phyloP scores from a whole-genome alignment of 2,797 vertebrate species.

The Vultur gryphus region DNA sequence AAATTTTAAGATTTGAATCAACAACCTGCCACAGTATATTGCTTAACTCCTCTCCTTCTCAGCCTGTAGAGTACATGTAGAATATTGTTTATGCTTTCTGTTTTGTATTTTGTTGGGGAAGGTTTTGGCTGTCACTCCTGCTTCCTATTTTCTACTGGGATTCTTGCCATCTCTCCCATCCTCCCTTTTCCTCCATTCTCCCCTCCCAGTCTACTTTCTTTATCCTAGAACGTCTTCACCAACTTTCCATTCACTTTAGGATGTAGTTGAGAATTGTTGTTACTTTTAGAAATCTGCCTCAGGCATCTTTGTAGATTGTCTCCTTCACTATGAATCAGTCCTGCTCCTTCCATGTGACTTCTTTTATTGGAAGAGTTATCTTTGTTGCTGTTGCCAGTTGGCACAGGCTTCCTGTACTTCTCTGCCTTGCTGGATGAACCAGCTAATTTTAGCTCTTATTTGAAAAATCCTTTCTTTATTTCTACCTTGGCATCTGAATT shows the following conservation, averaged over 20 bases:
- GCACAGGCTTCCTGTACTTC: neutral
- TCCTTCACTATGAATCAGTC: neutral
- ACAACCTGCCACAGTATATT: neutral
- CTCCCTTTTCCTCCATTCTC: neutral
- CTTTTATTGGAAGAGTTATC: neutral
- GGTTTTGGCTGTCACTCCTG: neutral
- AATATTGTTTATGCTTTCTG: neutral
- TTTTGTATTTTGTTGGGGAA: neutral
- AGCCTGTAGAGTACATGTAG: neutral
- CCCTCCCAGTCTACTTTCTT: neutral
- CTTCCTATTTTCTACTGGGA: neutral
- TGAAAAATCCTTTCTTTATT: neutral
- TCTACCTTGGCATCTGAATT: neutral
- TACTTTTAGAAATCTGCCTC: neutral
- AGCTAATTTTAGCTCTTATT: neutral
- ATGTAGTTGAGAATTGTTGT: neutral
- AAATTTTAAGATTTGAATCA: slow-evolving; percentile 46
- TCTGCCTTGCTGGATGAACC: neutral
- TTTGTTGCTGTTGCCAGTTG: neutral
- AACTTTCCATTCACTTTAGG: neutral
- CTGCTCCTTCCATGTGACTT: neutral
- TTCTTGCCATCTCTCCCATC: neutral
- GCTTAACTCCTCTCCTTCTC: slow-evolving; percentile 1
- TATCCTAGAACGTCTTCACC: neutral
- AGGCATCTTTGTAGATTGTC: neutral